These are phyloP conservation scores for Lasioglossum villosulum DNA, from an alignment of 2,888 invertebrate genomes.

Conservation along the genomic window DNA sequence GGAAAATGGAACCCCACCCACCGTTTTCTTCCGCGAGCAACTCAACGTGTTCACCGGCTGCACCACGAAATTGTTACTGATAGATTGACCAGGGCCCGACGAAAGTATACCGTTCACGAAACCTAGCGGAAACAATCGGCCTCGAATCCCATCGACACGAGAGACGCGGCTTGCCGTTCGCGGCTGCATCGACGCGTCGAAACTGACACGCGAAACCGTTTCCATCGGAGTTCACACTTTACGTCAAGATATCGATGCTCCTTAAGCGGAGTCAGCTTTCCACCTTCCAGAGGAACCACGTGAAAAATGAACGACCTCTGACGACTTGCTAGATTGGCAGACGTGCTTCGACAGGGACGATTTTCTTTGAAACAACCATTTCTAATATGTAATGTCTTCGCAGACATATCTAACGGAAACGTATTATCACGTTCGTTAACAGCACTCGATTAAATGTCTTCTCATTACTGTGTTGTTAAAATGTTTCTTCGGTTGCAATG, in stretches of 20 bases:
- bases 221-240: slow-evolving; percentile 54
- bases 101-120: slow-evolving; percentile 48
- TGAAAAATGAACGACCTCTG: slow-evolving; percentile 2
- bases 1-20: slow-evolving; percentile 72
- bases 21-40: slow-evolving; percentile 52
- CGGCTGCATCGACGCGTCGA: slow-evolving; percentile 54
- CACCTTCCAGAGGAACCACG: slow-evolving; percentile 19
- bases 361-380: not conserved
- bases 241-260: slow-evolving; percentile 56
- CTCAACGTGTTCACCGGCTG: slow-evolving; percentile 52
- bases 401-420: not conserved
- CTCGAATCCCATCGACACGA: slow-evolving; percentile 48
- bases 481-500: too few species aligned
- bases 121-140: slow-evolving; percentile 27
- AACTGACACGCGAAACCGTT: slow-evolving; percentile 45
- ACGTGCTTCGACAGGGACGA: not conserved
- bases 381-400: not conserved
- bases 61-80: slow-evolving; percentile 70
- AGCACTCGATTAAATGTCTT: too few species aligned
- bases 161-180: slow-evolving; percentile 37
- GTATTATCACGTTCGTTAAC: not conserved
- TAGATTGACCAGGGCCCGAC: slow-evolving; percentile 67
- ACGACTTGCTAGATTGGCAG: not conserved
- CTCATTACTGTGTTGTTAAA: too few species aligned
- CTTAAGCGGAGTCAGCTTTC: slow-evolving; percentile 25